phyloP scores from a whole-genome alignment of 2,113 vertebrate genomes.

The Myodes glareolus region DNA sequence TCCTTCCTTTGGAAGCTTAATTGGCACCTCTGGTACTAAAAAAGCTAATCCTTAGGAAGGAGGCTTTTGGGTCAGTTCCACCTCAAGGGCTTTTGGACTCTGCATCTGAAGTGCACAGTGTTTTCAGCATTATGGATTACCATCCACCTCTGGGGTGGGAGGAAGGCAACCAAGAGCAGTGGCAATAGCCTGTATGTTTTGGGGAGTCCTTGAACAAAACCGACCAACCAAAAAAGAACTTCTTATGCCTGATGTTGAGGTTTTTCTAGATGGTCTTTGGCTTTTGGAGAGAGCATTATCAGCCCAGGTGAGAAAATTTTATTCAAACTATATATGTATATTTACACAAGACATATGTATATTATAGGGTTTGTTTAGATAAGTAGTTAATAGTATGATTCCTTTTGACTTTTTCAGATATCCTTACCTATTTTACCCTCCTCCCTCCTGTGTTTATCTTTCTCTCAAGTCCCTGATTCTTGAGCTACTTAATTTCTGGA shows the following conservation, averaged over 20 bases:
- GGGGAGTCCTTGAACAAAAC: not conserved
- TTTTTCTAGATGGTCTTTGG: not conserved
- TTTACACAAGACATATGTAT: not conserved
- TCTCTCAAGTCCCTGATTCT: not conserved
- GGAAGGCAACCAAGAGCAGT: not conserved
- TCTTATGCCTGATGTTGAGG: not conserved
- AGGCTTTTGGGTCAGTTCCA: not conserved
- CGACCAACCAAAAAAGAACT: not conserved
- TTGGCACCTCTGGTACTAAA: not conserved
- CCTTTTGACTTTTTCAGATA: not conserved
- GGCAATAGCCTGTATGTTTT: not conserved
- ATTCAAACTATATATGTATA: not conserved
- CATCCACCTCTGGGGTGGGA: not conserved
- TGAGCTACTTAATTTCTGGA: not conserved
- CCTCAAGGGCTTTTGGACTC: not conserved
- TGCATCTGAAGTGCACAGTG: not conserved
- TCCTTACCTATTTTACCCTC: not conserved
- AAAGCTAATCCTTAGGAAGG: not conserved
- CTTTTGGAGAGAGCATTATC: not conserved
- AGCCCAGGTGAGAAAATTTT: not conserved
- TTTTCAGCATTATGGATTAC: not conserved
- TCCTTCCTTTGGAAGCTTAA: not conserved
- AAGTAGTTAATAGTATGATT: not conserved
- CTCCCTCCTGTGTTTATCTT: not conserved
- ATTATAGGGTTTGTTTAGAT: not conserved